phyloP scores from a whole-genome alignment of 92 coral and sea anemone species.

The Anthopleura xanthogrammica region DNA sequence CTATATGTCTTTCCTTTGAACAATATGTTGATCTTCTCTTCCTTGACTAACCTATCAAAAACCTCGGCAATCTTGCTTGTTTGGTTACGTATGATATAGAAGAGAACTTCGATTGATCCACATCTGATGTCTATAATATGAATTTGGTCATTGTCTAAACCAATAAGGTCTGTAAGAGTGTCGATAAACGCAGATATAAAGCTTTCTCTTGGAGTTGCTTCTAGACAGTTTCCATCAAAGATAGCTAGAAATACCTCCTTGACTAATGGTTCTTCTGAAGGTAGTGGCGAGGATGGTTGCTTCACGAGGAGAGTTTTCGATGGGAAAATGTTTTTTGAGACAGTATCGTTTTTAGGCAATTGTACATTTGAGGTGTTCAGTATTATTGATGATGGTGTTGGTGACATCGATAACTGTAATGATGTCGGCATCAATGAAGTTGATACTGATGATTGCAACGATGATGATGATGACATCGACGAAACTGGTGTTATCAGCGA shows the following conservation, averaged over 20 bases:
- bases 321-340: slow-evolving; percentile 3
- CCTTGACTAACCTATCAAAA: slow-evolving; percentile 38
- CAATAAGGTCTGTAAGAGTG: slow-evolving; percentile 36
- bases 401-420: slow-evolving; percentile 6
- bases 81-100: slow-evolving; percentile 37
- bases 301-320: slow-evolving; percentile 3
- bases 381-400: background rate
- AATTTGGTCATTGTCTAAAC: slow-evolving; percentile 34
- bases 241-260: slow-evolving; percentile 48
- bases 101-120: slow-evolving; percentile 63
- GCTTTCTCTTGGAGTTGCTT: slow-evolving; percentile 25
- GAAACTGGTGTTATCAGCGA: background rate
- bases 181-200: slow-evolving; percentile 36
- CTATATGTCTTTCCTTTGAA: slow-evolving; percentile 47
- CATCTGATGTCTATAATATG: slow-evolving; percentile 50
- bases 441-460: background rate
- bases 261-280: background rate
- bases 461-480: background rate
- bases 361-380: background rate
- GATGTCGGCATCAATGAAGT: background rate
- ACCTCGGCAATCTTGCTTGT: slow-evolving; percentile 32
- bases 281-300: slow-evolving; percentile 4
- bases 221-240: slow-evolving; percentile 54
- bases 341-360: background rate
- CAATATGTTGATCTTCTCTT: slow-evolving; percentile 30